Base-by-base conservation (phyloP, 92 coral and sea anemone species). In the Muricea muricata region DNA sequence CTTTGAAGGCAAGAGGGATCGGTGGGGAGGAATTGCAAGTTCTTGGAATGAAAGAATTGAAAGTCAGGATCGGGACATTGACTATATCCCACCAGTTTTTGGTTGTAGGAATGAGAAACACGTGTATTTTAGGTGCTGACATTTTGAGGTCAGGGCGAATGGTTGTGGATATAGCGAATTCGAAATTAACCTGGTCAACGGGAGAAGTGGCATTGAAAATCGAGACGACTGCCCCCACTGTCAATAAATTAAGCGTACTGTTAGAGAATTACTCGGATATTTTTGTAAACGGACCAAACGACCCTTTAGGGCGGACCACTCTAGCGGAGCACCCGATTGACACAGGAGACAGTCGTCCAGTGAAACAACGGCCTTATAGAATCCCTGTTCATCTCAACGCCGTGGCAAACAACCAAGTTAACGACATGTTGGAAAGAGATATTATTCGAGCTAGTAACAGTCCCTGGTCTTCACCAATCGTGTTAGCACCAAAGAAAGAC, bases 241-340 rank as follows among this genome's bases (percentile, higher is more conserved):
- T 63, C 7, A 63, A 63, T 18, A 63, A 63, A 17, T 15, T 63
- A 30, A n/a, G 30, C 4, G 70, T 63, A n/a, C 70, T 63, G 31
- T 33, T 63, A 2, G 70, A 63, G 15, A 25, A 15, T 11, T 63
- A 24, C 25, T 12, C 28, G 18, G 74, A 67, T 21, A 32, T 67
- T 29, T 67, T 67, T 67, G 74, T 67, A 15, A 67, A 67, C 45
- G 74, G 74, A 8, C 74, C 74, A 21, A 28, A 17, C 12, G 74
- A 67, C 17, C 74, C 74, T 1, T 37, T 67, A 32, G 74, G 74
- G 1, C 15, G 2, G 17, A 67, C 74, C 8, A 67, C 14, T 21
- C 1, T 5, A 1, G 74, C 47, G 40, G 74, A 67, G 32, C 74
- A 67, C 32, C 7, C 47, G 21, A 67, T 67, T 31, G 74, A 67